Percentiles rank a stretch among this genome's conserved stretches.
phyloP scores from a whole-genome alignment of 2,113 vertebrate species.

The Fregata magnificens region DNA sequence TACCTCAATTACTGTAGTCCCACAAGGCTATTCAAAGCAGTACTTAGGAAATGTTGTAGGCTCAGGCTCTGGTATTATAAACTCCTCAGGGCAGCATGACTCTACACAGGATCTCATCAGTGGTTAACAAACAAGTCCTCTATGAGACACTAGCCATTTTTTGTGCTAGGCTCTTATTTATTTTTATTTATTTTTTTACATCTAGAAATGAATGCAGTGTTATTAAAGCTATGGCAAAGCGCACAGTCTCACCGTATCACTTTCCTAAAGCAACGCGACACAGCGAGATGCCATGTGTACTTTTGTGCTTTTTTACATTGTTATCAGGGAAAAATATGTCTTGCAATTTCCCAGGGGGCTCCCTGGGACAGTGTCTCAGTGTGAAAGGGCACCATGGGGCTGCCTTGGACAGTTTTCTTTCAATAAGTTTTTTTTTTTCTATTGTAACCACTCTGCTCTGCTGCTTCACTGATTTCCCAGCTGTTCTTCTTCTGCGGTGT shows the following conservation, averaged over 20 bases:
- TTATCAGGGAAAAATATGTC: constrained; percentile 60
- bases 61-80: constrained; percentile 9
- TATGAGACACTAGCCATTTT: not conserved
- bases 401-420: constrained; percentile 65
- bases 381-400: constrained; percentile 63
- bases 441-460: constrained; percentile 69
- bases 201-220: not conserved
- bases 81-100: constrained; percentile 39
- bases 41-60: not conserved
- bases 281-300: not conserved
- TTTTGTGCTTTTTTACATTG: constrained; percentile 22
- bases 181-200: not conserved
- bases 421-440: constrained; percentile 35
- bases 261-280: not conserved
- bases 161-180: not conserved
- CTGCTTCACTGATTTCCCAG: constrained; percentile 71
- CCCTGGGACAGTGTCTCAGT: constrained; percentile 32
- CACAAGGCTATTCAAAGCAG: constrained; percentile 31
- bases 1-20: constrained; percentile 49
- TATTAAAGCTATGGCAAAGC: not conserved
- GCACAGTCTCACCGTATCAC: not conserved
- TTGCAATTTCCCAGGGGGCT: constrained; percentile 48
- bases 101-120: constrained; percentile 11
- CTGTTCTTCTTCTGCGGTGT: constrained; percentile 36
- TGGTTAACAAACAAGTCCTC: constrained; percentile 45